Evolutionary conservation across 2,888 invertebrate genomes (phyloP), one percentile per base, ranked within the genome.

Genomic region (Calliopum simillimum): DNA sequence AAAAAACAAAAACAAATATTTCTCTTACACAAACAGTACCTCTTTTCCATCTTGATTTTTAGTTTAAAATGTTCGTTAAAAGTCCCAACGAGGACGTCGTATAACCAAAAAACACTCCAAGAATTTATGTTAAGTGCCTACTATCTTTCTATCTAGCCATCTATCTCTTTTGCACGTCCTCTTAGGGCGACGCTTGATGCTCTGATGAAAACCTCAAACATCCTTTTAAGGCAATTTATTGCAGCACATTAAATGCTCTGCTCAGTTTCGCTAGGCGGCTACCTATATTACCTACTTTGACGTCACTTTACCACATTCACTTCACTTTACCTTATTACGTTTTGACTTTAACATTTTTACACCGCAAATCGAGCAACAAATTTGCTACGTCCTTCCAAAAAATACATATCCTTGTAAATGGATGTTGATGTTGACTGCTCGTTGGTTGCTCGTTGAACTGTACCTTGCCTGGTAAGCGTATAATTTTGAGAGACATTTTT

Each of bases 361-460:
- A 61, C 19, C 61, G 61, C 46, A 61, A 61, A 61, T 61, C 61
- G 61, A 61, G 61, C 61, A 61, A 44, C 61, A 61, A 61, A 61
- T 61, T 61, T 44, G 33, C 33, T 33, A 33, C 33, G 33, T 33
- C 33, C n/a, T n/a, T n/a, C 33, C 33, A 33, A 33, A 33, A 33
- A n/a, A n/a, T n/a, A n/a, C n/a, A n/a, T 33, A 33, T 33, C 33
- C 3, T 33, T 8, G 33, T 8, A 33, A 33, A 33, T 33, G 33
- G 8, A 23, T 58, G 56, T 58, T 25, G 16, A 33, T 58, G 23
- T 58, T 53, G 16, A 58, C 25, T 16, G 25, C 25, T 58, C 16
- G 33, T 16, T 25, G 19, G 61, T 19, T 59, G 59, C 61, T 61
- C 61, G 61, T 61, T 61, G 61, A 61, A 61, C 61, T 61, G 61